Evolutionary conservation across 2,888 invertebrate species (phyloP), one percentile per base, ranked within the genome.

Genomic region (Diaperis boleti): DNA sequence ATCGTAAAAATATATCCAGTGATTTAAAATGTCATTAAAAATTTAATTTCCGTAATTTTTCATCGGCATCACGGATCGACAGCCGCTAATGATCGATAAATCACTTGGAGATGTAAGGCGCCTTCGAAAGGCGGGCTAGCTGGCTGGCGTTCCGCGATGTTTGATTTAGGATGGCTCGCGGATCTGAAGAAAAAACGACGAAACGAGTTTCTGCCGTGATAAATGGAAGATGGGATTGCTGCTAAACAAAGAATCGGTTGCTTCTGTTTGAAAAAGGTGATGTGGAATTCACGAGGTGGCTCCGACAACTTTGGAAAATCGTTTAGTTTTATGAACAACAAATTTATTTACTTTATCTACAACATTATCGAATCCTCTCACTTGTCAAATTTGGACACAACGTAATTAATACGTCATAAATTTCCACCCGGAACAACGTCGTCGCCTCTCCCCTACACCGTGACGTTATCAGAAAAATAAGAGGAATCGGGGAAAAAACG

Each of bases 401-500:
- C n/a, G n/a, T n/a, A n/a, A n/a, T n/a, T n/a, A n/a, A n/a, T n/a
- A n/a, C n/a, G n/a, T n/a, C n/a, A n/a, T n/a, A n/a, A n/a, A n/a
- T n/a, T n/a, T n/a, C n/a, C n/a, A n/a, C n/a, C n/a, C n/a, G n/a
- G n/a, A n/a, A n/a, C n/a, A n/a, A n/a, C n/a, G n/a, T n/a, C n/a
- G n/a, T n/a, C n/a, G n/a, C n/a, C n/a, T n/a, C n/a, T n/a, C 66
- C 50, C 45, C 59, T 66, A 62, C 35, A 17, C 61, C 52, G 67
- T 64, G 66, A 62, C 62, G 56, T 62, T 62, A 54, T 49, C 54
- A 55, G 52, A 55, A 62, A 65, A 67, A 65, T 57, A 62, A 59
- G 50, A 61, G 20, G 59, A 66, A 59, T 67, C 61, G 41, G 59
- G 42, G 41, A 55, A 42, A 64, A 62, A 64, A 64, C 64, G 55